Conservation (phyloP, 2,113 vertebrate species). For the Falco punctatus region DNA sequence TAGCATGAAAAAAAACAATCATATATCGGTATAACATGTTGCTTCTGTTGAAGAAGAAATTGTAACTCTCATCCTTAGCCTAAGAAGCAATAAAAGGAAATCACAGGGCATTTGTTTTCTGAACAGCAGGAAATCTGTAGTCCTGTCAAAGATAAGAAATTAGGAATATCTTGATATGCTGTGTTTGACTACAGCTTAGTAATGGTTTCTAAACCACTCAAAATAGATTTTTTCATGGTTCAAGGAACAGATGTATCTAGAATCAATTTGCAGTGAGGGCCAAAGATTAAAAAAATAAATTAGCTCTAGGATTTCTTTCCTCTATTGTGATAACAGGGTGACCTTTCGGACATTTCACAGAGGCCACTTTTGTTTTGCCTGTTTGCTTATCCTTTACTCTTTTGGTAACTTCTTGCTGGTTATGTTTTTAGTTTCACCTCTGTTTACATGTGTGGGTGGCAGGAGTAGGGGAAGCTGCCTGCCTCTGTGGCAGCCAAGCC, state of each 20-base stretch:
- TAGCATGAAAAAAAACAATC: not conserved
- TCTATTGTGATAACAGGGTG: not conserved
- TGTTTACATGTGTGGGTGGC: not conserved
- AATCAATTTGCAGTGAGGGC: not conserved
- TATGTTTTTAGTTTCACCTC: not conserved
- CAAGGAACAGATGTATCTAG: not conserved
- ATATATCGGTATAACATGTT: not conserved
- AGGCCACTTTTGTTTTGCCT: not conserved
- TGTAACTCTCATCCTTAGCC: accelerated
- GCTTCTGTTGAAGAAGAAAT: not conserved
- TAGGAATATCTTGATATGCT: not conserved
- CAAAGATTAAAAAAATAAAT: not conserved
- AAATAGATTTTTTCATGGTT: not conserved
- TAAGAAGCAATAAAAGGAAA: not conserved
- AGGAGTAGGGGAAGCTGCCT: not conserved
- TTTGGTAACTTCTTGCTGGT: not conserved
- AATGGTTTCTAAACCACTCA: not conserved
- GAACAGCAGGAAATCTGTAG: not conserved
- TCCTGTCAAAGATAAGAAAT: not conserved
- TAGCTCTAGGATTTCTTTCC: not conserved
- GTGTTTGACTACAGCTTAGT: not conserved
- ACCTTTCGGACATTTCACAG: not conserved
- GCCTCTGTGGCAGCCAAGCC: accelerated
- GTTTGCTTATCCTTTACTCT: not conserved
- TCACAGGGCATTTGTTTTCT: not conserved